Base-by-base conservation (phyloP, 2,888 invertebrate genomes). In the Galerucella pusilla region DNA sequence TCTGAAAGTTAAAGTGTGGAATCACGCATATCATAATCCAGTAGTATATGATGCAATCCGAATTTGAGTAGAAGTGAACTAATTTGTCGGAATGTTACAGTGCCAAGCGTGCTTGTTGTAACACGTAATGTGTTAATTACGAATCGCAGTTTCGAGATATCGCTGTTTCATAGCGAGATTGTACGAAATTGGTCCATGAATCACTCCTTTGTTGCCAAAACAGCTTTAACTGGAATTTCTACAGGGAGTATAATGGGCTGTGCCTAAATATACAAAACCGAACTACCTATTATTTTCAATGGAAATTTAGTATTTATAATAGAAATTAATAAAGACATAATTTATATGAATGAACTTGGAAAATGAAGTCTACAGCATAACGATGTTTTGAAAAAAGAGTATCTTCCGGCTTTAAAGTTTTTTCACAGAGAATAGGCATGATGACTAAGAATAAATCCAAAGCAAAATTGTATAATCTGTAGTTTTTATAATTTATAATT, bases 91-190 rank as follows among this genome's bases (percentile, higher is more conserved):
- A 72, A 72, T 67, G 60, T 28, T 46, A 66, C 72, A 67, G 66
- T 49, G 35, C 66, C 25, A 16, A 65, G 12, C 14, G 64, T 46
- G 20, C 64, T 46, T 20, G 45, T 45, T 42, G 57, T 70, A 70
- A 72, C 66, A 60, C 60, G 72, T 72, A 66, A 72, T 60, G 72
- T 67, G 72, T 72, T 72, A 66, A 72, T 72, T 72, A 35, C 72
- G 46, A 66, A 57, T 63, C 14, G 71, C 57, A 71, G 42, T 54
- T 63, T 54, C 65, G 35, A 54, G 54, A 70, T 57, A 63, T 63
- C 35, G 64, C 64, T 52, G 20, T 63, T 60, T 35, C 42, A 61
- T 20, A 49, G 46, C 46, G 64, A 42, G 20, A 65, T 65, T 46
- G 64, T 12, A 16, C 46, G 16, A 65, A 65, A 65, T 65, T 65